Conservation (phyloP, 2,113 vertebrate genomes). For the Fulmarus glacialis region DNA sequence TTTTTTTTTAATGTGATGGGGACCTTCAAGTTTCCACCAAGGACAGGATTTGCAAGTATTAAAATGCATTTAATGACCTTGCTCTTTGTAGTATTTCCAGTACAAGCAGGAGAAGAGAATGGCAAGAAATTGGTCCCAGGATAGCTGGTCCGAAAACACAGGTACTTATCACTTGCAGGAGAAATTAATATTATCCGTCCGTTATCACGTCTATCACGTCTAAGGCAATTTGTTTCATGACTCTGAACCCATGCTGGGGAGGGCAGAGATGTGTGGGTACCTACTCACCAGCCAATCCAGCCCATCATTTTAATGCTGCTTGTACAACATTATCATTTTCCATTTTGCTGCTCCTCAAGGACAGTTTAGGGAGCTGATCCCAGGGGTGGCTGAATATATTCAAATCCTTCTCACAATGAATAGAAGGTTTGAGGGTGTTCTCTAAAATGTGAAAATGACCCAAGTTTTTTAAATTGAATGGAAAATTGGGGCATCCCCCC, state of each 20-base stretch:
- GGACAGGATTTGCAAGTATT: neutral
- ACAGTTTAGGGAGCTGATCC: neutral
- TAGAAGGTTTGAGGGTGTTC: neutral
- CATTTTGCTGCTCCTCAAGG: neutral
- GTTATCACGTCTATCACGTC: neutral
- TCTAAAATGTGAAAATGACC: neutral
- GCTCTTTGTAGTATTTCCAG: neutral
- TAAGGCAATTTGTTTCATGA: neutral
- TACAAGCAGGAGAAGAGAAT: neutral
- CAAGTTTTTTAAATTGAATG: neutral
- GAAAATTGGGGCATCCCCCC: neutral
- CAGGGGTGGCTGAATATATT: neutral
- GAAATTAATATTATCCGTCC: neutral
- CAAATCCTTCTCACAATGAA: neutral
- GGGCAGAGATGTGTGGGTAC: neutral
- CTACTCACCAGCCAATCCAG: neutral
- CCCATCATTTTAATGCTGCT: neutral
- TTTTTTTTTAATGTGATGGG: neutral
- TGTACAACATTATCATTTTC: neutral
- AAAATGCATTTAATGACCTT: neutral
- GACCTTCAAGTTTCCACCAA: neutral
- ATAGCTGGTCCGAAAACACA: neutral
- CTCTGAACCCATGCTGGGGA: neutral
- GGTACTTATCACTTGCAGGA: neutral
- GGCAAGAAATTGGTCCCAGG: neutral